These are phyloP conservation scores for Genyomyrus donnyi DNA, from an alignment of 2,113 vertebrate genomes.

Conservation along the genomic window DNA sequence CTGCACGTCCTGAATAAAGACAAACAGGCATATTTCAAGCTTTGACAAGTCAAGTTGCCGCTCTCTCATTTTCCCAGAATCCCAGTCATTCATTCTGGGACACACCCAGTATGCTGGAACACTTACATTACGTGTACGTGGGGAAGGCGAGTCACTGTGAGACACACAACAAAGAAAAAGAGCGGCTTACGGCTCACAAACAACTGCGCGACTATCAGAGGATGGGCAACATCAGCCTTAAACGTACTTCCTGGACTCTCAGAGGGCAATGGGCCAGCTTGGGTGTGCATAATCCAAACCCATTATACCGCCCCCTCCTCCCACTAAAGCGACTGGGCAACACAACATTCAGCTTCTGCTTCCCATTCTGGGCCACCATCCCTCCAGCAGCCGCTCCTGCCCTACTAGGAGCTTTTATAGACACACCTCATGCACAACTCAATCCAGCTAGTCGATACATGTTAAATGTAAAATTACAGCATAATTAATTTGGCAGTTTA, in stretches of 20 bases:
- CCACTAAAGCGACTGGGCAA: not conserved
- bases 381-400: not conserved
- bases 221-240: not conserved
- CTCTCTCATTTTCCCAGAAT: not conserved
- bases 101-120: not conserved
- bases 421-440: not conserved
- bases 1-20: slow-evolving; percentile 78
- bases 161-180: not conserved
- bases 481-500: not conserved
- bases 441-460: not conserved
- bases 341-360: not conserved
- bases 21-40: slow-evolving; percentile 5
- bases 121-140: not conserved
- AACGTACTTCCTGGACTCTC: not conserved
- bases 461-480: not conserved
- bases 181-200: not conserved
- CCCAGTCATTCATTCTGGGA: not conserved
- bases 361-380: not conserved
- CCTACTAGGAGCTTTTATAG: not conserved
- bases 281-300: not conserved
- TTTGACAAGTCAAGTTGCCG: not conserved
- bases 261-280: not conserved
- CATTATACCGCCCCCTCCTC: not conserved
- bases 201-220: not conserved
- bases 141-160: not conserved